Conservation (phyloP, 2,888 invertebrate species). For the Morpho deidamia region DNA sequence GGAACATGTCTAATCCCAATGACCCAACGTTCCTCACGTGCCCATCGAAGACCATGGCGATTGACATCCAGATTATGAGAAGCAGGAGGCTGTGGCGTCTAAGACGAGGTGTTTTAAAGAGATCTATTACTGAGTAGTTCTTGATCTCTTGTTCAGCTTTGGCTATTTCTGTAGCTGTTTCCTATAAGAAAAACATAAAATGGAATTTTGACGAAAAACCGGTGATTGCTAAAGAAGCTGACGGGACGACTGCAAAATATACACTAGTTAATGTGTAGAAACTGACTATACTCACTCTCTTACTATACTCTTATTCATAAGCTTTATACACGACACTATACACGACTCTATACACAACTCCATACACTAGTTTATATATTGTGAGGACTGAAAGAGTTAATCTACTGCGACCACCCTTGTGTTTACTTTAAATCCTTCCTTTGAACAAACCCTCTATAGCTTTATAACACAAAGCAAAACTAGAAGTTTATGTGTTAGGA, state of each 20-base stretch:
- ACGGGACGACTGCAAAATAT: slow-evolving; percentile 77
- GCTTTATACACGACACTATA: no score
- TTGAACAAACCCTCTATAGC: no score
- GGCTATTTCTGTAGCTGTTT: slow-evolving; percentile 82
- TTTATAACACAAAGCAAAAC: no score
- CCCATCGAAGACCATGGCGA: slow-evolving; percentile 91
- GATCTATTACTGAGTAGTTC: slow-evolving; percentile 86
- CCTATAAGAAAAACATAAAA: slow-evolving; percentile 62
- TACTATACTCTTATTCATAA: no score
- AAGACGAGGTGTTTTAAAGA: slow-evolving; percentile 87
- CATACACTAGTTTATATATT: no score
- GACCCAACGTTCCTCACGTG: slow-evolving; percentile 93
- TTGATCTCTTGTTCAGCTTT: slow-evolving; percentile 84
- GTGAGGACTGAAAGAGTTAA: no score
- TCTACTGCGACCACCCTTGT: no score
- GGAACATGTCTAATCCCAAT: slow-evolving; percentile 86
- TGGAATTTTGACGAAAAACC: slow-evolving; percentile 93
- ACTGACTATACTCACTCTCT: no score
- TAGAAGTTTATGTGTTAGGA: no score
- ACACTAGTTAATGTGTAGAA: not conserved
- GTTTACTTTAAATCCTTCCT: no score
- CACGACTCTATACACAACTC: no score
- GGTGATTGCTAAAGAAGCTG: slow-evolving; percentile 87
- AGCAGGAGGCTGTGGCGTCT: slow-evolving; percentile 84
- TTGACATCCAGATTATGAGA: slow-evolving; percentile 90